Evolutionary conservation across 2,888 invertebrate species (phyloP), one percentile per base, ranked within the genome.

Genomic region (Tricholauxania praeusta): DNA sequence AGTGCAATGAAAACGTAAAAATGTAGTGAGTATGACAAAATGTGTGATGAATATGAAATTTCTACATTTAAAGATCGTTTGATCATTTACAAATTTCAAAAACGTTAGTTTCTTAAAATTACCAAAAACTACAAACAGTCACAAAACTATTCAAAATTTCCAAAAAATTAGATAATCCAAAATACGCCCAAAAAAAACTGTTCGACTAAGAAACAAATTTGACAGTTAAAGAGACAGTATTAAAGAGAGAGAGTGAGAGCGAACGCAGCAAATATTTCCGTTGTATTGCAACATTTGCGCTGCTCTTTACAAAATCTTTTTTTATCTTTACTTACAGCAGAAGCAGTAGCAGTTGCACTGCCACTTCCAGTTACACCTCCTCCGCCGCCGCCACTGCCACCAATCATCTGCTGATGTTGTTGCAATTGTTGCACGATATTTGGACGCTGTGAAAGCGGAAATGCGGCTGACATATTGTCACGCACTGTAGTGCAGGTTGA

Each of bases 391-490:
- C 70, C 76, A 78, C 77, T 78, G 73, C 78, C 77, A 67, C 75
- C 75, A 15, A 77, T 74, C 22, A 75, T 59, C 63, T 77, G 87
- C 52, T 86, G 87, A 76, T 85, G 85, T 69, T 87, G 87, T 75
- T 87, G 87, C 77, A 87, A 77, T 75, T 87, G 87, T 74, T 88
- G 85, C 32, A 87, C 86, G 71, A 87, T 87, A 78, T 87, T 87
- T 22, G 87, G 87, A 12, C 87, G 82, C 77, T 87, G 87, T 12
- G 87, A 87, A 3, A 87, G 78, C 39, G 87, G 87, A 77, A 86
- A 87, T 22, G 86, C 86, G 12, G 86, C 86, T 48, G 85, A 82
- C 80, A 86, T 83, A 77, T 86, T 87, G 73, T 88, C 88, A 14
- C 83, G 82, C 28, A 88, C 87, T 0, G 87, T 82, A 1, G 88